phyloP scores from a whole-genome alignment of 2,888 invertebrate genomes.

The Autographa gamma region DNA sequence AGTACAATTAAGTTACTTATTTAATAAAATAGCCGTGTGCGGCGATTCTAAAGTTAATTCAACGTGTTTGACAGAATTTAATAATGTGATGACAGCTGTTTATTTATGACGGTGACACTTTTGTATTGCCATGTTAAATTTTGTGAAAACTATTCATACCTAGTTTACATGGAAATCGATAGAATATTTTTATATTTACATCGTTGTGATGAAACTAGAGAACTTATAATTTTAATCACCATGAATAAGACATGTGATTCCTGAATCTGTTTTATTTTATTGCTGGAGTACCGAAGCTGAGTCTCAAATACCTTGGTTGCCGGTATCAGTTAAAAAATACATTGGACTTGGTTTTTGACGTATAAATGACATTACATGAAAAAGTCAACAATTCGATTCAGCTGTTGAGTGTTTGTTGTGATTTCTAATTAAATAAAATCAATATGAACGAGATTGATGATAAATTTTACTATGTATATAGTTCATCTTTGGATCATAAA shows the following conservation, averaged over 20 bases:
- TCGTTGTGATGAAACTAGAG: too few relatives aligned
- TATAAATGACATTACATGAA: not conserved
- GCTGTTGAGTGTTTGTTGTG: not conserved
- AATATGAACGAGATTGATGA: constrained; percentile 93
- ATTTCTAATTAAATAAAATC: constrained; percentile 27
- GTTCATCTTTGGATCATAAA: constrained; percentile 95
- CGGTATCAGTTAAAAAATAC: not conserved
- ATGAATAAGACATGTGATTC: too few relatives aligned
- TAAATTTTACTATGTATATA: constrained; percentile 96
- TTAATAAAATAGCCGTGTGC: not conserved
- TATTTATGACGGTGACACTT: not conserved
- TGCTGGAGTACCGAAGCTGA: not conserved
- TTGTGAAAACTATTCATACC: too few relatives aligned
- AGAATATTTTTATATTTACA: too few relatives aligned
- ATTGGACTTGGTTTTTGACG: not conserved
- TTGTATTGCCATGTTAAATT: not conserved
- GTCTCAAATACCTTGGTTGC: not conserved
- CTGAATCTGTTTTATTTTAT: too few relatives aligned
- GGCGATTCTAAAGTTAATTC: not conserved
- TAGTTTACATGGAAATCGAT: too few relatives aligned
- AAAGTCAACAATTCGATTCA: constrained; percentile 6
- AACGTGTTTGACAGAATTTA: not conserved
- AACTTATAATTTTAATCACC: too few relatives aligned
- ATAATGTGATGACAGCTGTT: not conserved
- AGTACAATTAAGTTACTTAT: not conserved